These are phyloP conservation scores for Rachycentron canadum DNA, from an alignment of 2,797 vertebrate species.

Conservation along the genomic window DNA sequence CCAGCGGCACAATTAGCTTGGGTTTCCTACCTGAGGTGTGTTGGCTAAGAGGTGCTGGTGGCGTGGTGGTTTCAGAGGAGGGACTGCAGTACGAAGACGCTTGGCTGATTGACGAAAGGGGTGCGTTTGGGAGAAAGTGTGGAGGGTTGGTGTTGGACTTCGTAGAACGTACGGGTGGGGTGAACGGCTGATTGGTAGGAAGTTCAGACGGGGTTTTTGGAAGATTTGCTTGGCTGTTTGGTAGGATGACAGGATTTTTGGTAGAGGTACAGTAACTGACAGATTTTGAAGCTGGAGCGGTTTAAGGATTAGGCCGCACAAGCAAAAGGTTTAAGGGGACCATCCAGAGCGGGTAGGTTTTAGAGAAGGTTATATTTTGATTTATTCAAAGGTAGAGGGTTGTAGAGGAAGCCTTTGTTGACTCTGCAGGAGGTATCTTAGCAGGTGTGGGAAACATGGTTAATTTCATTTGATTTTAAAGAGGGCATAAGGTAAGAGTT, in stretches of 20 bases:
- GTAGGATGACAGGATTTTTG: constrained; percentile 1
- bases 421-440: neutral
- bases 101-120: constrained; percentile 4
- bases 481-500: neutral
- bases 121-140: constrained; percentile 5
- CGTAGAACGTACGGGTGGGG: neutral
- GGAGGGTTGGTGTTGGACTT: constrained; percentile 9
- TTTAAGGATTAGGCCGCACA: neutral
- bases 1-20: constrained; percentile 1
- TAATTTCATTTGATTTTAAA: constrained; percentile 1
- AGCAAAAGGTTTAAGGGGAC: neutral
- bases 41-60: constrained; percentile 30
- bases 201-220: neutral
- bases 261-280: neutral
- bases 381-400: neutral
- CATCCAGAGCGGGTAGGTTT: neutral
- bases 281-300: neutral
- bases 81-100: constrained; percentile 24
- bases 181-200: neutral
- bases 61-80: constrained; percentile 23
- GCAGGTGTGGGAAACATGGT: neutral
- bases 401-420: neutral
- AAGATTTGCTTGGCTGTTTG: constrained; percentile 16
- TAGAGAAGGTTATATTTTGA: neutral
- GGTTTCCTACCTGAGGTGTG: constrained; percentile 61